Percentiles rank a stretch among this genome's conserved stretches.
phyloP scores from a whole-genome alignment of 2,797 vertebrate species.

The Propithecus perrieri region DNA sequence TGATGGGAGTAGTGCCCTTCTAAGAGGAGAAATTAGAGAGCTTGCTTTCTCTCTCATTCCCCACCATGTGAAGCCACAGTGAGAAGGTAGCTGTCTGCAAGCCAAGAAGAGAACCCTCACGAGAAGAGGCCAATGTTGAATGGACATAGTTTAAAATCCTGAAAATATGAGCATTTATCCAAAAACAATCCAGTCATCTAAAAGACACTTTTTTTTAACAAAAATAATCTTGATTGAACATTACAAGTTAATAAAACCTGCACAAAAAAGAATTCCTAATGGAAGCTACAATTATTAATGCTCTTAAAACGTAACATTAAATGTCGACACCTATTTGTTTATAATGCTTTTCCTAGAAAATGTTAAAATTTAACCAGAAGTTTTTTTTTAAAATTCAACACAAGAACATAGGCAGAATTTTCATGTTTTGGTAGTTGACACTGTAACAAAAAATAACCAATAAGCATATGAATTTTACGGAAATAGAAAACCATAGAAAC shows the following conservation, averaged over 20 bases:
- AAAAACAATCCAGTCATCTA: background rate
- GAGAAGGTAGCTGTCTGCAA: background rate
- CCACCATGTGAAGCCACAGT: too few species aligned
- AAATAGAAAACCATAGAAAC: background rate
- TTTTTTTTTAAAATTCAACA: too few species aligned
- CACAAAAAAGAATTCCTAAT: background rate
- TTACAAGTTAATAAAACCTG: background rate
- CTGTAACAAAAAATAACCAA: background rate
- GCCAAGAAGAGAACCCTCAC: too few species aligned
- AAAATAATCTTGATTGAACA: background rate
- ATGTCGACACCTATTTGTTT: background rate
- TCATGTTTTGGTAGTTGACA: background rate
- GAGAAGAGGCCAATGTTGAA: background rate
- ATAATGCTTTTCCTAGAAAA: background rate
- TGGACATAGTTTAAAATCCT: background rate
- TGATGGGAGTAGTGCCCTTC: background rate
- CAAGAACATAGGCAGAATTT: background rate
- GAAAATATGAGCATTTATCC: background rate
- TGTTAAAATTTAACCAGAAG: background rate
- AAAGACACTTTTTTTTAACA: background rate
- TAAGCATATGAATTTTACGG: background rate
- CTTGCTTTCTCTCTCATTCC: fast-evolving
- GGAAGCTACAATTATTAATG: background rate
- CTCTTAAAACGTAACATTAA: background rate
- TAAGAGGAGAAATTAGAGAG: too few species aligned